Evolutionary conservation across 2,113 vertebrate species (phyloP), one percentile per base, ranked within the genome.

Genomic region (Leptodactylus fuscus): DNA sequence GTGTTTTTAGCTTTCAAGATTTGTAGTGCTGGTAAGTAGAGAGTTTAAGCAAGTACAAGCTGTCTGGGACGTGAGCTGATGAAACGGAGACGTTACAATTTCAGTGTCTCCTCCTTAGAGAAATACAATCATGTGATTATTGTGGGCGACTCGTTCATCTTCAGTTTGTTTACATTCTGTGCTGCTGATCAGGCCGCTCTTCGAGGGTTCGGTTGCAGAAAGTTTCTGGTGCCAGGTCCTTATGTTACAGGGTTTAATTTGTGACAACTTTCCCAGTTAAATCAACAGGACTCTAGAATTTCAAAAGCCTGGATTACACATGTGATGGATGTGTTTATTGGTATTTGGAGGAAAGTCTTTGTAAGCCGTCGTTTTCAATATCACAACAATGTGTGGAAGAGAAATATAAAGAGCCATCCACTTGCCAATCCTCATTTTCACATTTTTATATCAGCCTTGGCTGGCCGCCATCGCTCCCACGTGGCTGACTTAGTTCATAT

Each of bases 261-360:
- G 65, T 77, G 86, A 80, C 74, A 83, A 83, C 62, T 48, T 83
- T 83, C 27, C 74, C 81, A 36, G 53, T 32, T 83, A 83, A 87
- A 71, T 87, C 62, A 87, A 62, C 74, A 71, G 16, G 58, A n/a
- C 10, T 70, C 34, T 83, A 27, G 51, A 51, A 78, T 83, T 87
- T 79, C 74, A 76, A 79, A 71, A 53, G 83, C 70, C 78, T 80
- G 83, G 58, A 85, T 85, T 80, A 55, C 83, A 79, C 49, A 44
- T 70, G 83, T 79, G 62, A 70, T 69, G 83, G 83, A 85, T 85
- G 73, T 78, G 83, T 85, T 85, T 85, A 85, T 85, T 85, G 83
- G 83, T 49, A 78, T 78, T 85, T 69, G 74, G 83, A 67, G 46
- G 32, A 69, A 83, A 83, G 58, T 78, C 83, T 78, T 41, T 67